Evolutionary conservation across 1,140 invertebrate genomes (phyloP).

Genomic region (Tetragnatha versicolor): DNA sequence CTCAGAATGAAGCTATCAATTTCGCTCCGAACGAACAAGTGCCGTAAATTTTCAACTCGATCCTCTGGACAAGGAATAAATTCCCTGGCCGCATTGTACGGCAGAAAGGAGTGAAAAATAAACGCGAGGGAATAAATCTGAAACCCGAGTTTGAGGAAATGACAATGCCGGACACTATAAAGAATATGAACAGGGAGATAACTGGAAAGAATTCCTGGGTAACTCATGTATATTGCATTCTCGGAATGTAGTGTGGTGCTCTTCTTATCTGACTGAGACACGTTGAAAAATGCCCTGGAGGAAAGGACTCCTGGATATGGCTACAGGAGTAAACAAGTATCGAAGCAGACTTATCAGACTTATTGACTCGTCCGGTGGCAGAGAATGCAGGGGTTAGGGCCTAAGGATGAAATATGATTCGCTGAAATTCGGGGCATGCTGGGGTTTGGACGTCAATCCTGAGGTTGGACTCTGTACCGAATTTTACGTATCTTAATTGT

Average conservation of each 20-base stretch:
- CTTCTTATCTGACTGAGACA: conserved; percentile 23
- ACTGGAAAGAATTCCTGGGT: background rate
- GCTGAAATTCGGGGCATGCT: background rate
- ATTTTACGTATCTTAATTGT: no score
- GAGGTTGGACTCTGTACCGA: no score
- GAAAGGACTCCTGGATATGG: background rate
- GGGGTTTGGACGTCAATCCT: no score
- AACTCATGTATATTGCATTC: conserved; percentile 37
- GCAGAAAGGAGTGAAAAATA: conserved; percentile 30
- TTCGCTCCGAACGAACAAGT: conserved; percentile 23
- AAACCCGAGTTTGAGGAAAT: conserved; percentile 21
- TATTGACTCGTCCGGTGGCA: conserved; percentile 1
- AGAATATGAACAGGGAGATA: conserved; percentile 36
- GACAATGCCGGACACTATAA: conserved; percentile 30
- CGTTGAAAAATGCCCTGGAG: conserved; percentile 1
- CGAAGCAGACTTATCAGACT: conserved; percentile 18
- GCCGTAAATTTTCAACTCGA: conserved; percentile 20
- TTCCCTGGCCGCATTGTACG: background rate
- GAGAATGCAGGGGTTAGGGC: background rate
- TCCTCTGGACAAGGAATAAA: conserved; percentile 23
- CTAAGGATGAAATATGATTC: conserved; percentile 17
- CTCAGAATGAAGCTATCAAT: conserved; percentile 11
- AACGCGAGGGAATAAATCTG: conserved; percentile 23
- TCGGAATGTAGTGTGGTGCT: no score
- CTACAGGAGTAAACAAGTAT: background rate